phyloP scores from a whole-genome alignment of 2,888 invertebrate species.

The Drosophila gaucha region DNA sequence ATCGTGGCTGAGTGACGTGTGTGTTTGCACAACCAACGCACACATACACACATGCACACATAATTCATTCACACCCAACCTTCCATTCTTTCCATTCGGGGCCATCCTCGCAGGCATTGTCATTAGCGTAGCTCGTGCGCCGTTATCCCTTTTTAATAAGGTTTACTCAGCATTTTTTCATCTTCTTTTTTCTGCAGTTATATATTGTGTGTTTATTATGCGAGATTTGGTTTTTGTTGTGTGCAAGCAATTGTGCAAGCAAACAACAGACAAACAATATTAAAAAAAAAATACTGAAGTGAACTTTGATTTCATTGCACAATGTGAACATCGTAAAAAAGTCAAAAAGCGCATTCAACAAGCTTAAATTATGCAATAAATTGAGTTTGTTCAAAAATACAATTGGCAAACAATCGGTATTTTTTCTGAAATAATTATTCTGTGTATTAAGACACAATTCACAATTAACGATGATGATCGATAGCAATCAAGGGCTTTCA shows the following conservation, averaged over 20 bases:
- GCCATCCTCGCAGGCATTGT: constrained; percentile 64
- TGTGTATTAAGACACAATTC: background rate
- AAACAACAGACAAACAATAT: constrained; percentile 21
- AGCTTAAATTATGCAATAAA: constrained; percentile 4
- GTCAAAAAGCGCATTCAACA: background rate
- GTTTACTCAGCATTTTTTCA: constrained; percentile 76
- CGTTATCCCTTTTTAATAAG: constrained; percentile 80
- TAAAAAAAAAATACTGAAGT: constrained; percentile 15
- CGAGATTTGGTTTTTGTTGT: constrained; percentile 65
- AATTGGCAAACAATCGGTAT: constrained; percentile 9
- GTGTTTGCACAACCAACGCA: constrained; percentile 62
- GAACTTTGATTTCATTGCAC: constrained; percentile 42
- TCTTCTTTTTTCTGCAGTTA: constrained; percentile 28
- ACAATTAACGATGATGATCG: background rate
- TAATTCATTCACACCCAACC: constrained; percentile 30
- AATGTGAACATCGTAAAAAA: background rate
- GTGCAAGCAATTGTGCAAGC: constrained; percentile 57
- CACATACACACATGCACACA: constrained; percentile 25
- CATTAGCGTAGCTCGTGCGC: constrained; percentile 72
- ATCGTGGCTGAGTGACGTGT: constrained; percentile 79
- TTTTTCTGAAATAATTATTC: constrained; percentile 5
- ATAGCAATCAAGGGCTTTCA: too few relatives aligned
- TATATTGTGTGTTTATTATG: constrained; percentile 69
- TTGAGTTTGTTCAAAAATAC: background rate
- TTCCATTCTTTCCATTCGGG: constrained; percentile 14